Evolutionary conservation across 37 sponge, comb jelly and placozoan genomes (phyloP), one percentile per base, ranked within the genome.

Genomic region (Diacarnus erythraeanus): DNA sequence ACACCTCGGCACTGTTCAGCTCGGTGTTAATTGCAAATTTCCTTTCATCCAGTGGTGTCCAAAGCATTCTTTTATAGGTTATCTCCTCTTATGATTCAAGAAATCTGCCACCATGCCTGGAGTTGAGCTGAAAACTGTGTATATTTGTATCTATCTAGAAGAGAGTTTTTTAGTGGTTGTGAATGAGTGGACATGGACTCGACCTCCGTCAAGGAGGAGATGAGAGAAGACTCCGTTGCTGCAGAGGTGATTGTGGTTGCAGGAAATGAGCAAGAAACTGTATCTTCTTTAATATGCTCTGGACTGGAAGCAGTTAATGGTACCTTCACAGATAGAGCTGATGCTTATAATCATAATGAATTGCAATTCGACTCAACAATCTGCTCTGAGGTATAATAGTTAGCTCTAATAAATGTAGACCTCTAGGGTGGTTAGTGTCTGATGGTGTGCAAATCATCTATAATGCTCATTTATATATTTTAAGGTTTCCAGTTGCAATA

Each of bases 21-120:
- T 15, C 10, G 9, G 66, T 8, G 66, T 31, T 30, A 65, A 31
- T 65, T 65, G 2, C 35, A 30, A 65, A 10, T 65, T 34, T 65
- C 9, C 66, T 65, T 65, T 65, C 35, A 65, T 31, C 66, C 34
- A 30, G 5, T 12, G 42, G 10, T 71, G 1, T 35, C 43, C 42
- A 71, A 10, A 42, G 71, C 71, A 42, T 42, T 40, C 71, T 71
- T 40, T 29, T 6, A 12, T 71, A 42, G 43, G 71, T 20, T 41
- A 74, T 74, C 74, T 33, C 35, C 54, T 74, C 56, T 74, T 27
- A 10, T 74, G 74, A 15, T 74, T 74, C 74, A 8, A 22, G 38
- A 71, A 20, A 71, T 42, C 43, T 65, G 9, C 34, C 66, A 65
- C 66, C 15, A 65, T 20, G 66, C 66, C 34, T 3, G 34, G 2